A percentile compares a stretch with the other conserved stretches of the same genome.
Conservation (phyloP, 2,113 vertebrate species). For the Mirounga angustirostris region DNA sequence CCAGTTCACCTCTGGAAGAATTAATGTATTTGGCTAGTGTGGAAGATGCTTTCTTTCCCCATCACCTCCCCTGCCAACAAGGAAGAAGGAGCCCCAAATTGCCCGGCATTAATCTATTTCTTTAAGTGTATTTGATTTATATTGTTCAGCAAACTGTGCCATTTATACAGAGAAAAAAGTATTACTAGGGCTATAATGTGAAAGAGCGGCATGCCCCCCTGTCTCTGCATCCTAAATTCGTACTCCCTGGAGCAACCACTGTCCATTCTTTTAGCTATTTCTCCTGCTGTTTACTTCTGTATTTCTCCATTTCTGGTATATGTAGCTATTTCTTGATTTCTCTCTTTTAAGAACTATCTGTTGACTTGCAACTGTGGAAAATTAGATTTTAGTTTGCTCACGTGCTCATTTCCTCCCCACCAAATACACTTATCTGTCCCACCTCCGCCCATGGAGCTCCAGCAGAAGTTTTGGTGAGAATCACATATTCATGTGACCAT, state of each 20-base stretch:
- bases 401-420: neutral
- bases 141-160: neutral
- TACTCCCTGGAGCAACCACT: neutral
- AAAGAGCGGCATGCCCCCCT: neutral
- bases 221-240: neutral
- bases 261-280: neutral
- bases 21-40: constrained; percentile 59
- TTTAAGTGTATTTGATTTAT: neutral
- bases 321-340: neutral
- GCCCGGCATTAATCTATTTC: neutral
- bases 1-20: constrained; percentile 70
- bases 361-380: neutral
- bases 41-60: neutral
- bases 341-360: neutral
- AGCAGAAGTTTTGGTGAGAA: neutral
- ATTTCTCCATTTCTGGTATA: constrained; percentile 12
- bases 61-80: neutral
- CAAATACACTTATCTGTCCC: rapidly evolving
- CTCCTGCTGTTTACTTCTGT: neutral
- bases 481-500: neutral
- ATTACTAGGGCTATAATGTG: neutral
- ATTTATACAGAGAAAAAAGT: neutral
- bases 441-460: neutral
- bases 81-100: neutral
- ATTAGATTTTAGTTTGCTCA: neutral